These are phyloP conservation scores for Parapsyche elsis DNA, from an alignment of 1,140 invertebrate genomes.

Conservation along the genomic window DNA sequence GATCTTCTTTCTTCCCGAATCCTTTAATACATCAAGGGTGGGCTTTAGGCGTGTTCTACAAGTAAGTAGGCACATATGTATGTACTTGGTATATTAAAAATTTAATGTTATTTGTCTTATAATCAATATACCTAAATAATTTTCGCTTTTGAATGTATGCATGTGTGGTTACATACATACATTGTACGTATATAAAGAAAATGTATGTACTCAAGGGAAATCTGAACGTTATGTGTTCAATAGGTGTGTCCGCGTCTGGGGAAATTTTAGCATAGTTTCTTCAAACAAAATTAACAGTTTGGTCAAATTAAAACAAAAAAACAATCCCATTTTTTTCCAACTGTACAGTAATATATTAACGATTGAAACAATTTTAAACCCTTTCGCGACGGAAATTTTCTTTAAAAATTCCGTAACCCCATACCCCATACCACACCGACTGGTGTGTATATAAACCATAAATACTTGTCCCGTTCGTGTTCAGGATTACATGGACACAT, in stretches of 20 bases:
- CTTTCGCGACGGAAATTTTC: too few species aligned
- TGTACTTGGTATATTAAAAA: background rate
- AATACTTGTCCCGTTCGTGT: slow-evolving; percentile 7
- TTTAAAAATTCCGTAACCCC: too few species aligned
- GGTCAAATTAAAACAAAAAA: background rate
- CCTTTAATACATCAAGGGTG: slow-evolving; percentile 20
- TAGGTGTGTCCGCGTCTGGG: slow-evolving; percentile 12
- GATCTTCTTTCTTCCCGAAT: slow-evolving; percentile 25
- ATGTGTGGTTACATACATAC: too few species aligned
- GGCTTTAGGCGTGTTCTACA: background rate
- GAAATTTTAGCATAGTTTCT: slow-evolving; percentile 12
- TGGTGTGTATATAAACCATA: background rate
- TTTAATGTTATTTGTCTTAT: too few species aligned
- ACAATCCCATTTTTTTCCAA: too few species aligned
- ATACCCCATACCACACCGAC: too few species aligned
- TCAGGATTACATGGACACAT: slow-evolving; percentile 41
- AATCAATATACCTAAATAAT: too few species aligned
- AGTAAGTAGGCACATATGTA: too few species aligned
- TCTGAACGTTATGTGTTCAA: slow-evolving; percentile 11
- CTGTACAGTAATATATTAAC: too few species aligned
- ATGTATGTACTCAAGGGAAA: slow-evolving; percentile 36
- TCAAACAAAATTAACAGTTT: background rate
- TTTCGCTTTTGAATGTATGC: too few species aligned
- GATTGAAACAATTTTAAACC: too few species aligned
- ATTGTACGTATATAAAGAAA: background rate